Evolutionary conservation across 1,140 invertebrate genomes (phyloP).

Genomic region (Babylonia areolata): DNA sequence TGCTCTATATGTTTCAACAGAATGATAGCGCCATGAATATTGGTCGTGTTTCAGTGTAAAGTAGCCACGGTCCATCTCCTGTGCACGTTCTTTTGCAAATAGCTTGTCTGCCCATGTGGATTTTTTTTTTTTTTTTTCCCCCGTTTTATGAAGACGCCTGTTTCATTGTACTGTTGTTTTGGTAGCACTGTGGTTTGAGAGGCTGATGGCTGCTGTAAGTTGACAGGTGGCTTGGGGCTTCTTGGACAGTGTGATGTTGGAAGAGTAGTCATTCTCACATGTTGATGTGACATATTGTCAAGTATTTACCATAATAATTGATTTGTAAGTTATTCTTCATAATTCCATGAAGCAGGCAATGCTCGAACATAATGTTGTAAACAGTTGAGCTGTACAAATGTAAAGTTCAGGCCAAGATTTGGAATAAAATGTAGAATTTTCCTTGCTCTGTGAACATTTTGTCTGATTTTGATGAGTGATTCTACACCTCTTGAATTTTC

Average conservation of each 20-base stretch:
- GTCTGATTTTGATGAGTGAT: too few species aligned
- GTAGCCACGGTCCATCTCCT: not conserved
- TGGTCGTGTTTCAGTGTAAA: not conserved
- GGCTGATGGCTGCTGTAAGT: not conserved
- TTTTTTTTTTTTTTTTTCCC: too few species aligned
- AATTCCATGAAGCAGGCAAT: slow-evolving; percentile 33
- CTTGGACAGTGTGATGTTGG: not conserved
- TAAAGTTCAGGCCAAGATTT: slow-evolving; percentile 33
- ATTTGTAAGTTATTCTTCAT: slow-evolving; percentile 26
- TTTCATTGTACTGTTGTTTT: not conserved
- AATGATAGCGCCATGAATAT: not conserved
- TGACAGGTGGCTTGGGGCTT: not conserved
- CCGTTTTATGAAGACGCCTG: not conserved
- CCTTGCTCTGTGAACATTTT: too few species aligned
- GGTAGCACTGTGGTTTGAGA: too few species aligned
- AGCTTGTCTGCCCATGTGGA: not conserved
- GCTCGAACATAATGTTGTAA: slow-evolving; percentile 39
- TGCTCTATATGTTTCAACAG: not conserved
- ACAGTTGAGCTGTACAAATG: slow-evolving; percentile 37
- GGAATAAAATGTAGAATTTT: slow-evolving; percentile 39
- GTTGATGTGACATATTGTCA: not conserved
- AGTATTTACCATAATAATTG: slow-evolving; percentile 17
- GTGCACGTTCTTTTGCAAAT: not conserved
- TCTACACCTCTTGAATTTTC: too few species aligned
- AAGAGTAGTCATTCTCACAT: not conserved